Conservation (phyloP, 35 echinoderm and acorn worm species). For the Hemicentrotus pulcherrimus region DNA sequence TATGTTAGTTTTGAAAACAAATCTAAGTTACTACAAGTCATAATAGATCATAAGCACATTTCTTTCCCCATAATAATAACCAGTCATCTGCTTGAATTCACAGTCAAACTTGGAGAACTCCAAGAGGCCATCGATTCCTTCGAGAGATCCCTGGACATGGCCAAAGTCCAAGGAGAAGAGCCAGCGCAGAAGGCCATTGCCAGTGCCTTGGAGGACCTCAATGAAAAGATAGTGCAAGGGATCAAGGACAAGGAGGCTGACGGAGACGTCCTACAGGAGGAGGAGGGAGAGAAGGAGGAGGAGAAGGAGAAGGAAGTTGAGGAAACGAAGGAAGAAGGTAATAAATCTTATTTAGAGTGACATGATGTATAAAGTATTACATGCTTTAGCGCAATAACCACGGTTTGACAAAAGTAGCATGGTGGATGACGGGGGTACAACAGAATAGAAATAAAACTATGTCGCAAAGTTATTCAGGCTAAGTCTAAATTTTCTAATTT, state of each 20-base stretch:
- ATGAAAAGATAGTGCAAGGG: constrained; percentile 95
- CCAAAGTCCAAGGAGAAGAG: constrained; percentile 90
- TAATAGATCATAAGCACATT: too few species aligned
- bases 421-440: too few species aligned
- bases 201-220: constrained; percentile 96
- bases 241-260: constrained; percentile 77
- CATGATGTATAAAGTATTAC: too few species aligned
- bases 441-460: too few species aligned
- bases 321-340: constrained; percentile 40
- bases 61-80: too few species aligned
- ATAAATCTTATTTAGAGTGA: too few species aligned
- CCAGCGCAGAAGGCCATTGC: constrained; percentile 90
- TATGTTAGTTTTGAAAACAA: too few species aligned
- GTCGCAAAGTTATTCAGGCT: too few species aligned
- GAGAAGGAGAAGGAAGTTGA: constrained; percentile 56
- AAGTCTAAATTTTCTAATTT: too few species aligned
- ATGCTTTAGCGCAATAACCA: too few species aligned
- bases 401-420: background rate
- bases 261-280: constrained; percentile 51
- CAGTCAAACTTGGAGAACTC: constrained; percentile 95
- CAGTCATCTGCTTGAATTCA: background rate
- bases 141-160: constrained; percentile 93
- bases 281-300: constrained; percentile 59
- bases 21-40: too few species aligned
- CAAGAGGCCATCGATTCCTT: constrained; percentile 98